Conservation (phyloP, 2,113 vertebrate genomes). For the Polypterus senegalus region DNA sequence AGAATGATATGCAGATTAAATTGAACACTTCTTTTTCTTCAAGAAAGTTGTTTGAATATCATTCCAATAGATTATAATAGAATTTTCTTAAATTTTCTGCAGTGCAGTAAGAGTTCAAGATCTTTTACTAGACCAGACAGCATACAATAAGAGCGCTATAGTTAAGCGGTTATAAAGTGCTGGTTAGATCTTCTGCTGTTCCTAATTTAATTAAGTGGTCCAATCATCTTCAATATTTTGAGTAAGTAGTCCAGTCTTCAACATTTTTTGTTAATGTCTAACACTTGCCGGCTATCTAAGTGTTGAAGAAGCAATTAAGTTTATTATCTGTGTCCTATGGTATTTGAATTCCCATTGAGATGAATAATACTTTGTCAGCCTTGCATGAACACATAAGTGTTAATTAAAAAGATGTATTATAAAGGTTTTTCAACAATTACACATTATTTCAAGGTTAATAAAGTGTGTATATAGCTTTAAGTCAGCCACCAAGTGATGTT, state of each 20-base stretch:
- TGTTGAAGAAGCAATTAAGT: conserved; percentile 21
- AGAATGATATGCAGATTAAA: too few species aligned
- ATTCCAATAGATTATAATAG: too few species aligned
- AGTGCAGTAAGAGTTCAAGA: too few species aligned
- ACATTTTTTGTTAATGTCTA: conserved; percentile 18
- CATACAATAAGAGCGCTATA: too few species aligned
- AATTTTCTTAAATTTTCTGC: too few species aligned
- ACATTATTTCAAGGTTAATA: conserved; percentile 22
- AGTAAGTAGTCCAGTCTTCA: conserved; percentile 8
- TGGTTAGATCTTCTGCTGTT: neutral
- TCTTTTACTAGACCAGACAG: too few species aligned
- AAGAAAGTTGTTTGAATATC: too few species aligned
- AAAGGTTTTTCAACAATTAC: conserved; percentile 6
- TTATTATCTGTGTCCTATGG: conserved; percentile 19
- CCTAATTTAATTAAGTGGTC: conserved; percentile 12
- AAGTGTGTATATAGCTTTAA: conserved; percentile 7
- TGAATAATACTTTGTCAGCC: conserved; percentile 1
- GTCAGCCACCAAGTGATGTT: too few species aligned
- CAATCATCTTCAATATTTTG: conserved; percentile 7
- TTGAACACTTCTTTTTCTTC: too few species aligned
- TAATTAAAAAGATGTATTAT: conserved; percentile 3
- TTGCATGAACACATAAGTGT: conserved; percentile 8
- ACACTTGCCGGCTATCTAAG: conserved; percentile 10
- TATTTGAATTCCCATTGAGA: conserved; percentile 1
- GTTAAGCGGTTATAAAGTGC: neutral